These are phyloP conservation scores for Guaruba guarouba DNA, from an alignment of 2,113 vertebrate species.

Conservation along the genomic window DNA sequence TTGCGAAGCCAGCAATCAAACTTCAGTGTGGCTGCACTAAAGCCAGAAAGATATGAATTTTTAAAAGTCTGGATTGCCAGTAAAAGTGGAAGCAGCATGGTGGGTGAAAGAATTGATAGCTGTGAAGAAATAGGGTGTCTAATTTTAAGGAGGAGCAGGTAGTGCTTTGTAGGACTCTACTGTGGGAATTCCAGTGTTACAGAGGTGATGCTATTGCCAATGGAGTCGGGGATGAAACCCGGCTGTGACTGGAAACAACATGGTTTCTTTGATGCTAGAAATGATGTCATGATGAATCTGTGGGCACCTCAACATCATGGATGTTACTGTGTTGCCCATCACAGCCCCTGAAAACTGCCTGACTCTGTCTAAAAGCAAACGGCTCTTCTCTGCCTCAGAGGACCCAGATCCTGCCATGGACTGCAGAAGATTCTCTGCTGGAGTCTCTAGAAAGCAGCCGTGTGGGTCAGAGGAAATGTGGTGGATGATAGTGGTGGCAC, in stretches of 20 bases:
- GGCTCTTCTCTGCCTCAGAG: neutral
- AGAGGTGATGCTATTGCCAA: neutral
- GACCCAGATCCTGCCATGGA: neutral
- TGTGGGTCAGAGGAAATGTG: neutral
- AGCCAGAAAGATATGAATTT: neutral
- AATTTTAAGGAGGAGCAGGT: neutral
- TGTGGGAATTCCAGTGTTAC: neutral
- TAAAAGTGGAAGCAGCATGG: neutral
- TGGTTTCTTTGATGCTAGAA: neutral
- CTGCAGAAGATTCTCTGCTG: neutral
- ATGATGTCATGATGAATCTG: accelerated
- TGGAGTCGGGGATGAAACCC: neutral
- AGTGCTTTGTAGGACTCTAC: neutral
- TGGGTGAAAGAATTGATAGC: neutral
- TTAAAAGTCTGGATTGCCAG: neutral
- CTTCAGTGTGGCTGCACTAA: neutral
- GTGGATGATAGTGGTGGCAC: neutral
- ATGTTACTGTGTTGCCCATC: neutral
- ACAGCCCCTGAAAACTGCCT: neutral
- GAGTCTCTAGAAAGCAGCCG: neutral
- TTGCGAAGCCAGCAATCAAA: neutral
- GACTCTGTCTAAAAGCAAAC: neutral
- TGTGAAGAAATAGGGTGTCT: neutral
- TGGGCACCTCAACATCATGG: neutral
- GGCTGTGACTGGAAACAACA: neutral